phyloP scores from a whole-genome alignment of 2,113 vertebrate genomes.

The Lichenostomus cassidix region DNA sequence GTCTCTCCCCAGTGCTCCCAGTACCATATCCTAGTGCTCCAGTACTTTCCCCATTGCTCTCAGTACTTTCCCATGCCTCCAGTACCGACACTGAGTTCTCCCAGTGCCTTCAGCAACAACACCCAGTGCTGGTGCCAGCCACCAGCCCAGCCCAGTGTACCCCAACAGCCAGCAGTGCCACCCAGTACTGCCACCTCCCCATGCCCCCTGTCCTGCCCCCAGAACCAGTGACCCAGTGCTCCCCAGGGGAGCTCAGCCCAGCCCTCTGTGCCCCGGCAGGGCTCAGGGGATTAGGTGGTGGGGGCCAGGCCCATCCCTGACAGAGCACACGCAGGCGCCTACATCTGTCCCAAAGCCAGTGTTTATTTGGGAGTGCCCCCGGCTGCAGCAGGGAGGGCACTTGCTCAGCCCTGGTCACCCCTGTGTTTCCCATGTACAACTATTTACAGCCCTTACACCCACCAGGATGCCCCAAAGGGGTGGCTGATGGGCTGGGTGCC shows the following conservation, averaged over 20 bases:
- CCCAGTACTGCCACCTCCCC: background rate
- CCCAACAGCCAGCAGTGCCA: background rate
- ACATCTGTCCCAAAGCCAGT: background rate
- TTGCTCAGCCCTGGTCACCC: background rate
- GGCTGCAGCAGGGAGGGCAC: background rate
- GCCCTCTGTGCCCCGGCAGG: rapidly evolving
- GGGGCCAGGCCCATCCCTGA: background rate
- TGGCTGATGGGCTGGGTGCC: background rate
- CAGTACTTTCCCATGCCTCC: background rate
- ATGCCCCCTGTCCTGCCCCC: rapidly evolving
- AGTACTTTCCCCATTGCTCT: background rate
- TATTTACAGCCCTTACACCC: background rate
- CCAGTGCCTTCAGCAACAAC: background rate
- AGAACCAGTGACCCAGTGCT: background rate
- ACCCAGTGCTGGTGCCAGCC: too few species aligned
- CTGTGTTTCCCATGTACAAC: background rate
- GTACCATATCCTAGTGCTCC: too few species aligned
- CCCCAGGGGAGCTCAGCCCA: background rate
- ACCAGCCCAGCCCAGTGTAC: background rate
- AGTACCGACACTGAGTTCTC: background rate
- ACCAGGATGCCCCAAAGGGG: background rate
- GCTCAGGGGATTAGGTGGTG: rapidly evolving
- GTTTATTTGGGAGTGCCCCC: constrained; percentile 9
- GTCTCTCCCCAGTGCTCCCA: too few species aligned
- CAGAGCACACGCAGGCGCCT: background rate